Percentiles rank a stretch among this genome's conserved stretches.
Evolutionary conservation across 2,888 invertebrate genomes (phyloP).

Genomic region (Zaprionus lineosus): DNA sequence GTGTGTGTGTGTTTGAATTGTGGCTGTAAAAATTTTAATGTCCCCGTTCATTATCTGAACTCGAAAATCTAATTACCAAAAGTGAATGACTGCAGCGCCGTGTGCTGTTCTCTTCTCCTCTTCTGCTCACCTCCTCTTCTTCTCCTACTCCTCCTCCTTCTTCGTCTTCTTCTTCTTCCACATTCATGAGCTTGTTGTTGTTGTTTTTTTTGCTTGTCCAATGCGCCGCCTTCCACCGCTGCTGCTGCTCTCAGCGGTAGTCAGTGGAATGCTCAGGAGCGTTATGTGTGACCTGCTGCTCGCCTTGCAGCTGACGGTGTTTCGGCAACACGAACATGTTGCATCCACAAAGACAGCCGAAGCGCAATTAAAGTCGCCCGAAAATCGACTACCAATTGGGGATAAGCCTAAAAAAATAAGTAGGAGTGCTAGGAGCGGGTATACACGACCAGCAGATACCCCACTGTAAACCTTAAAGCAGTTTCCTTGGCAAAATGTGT

Average conservation of each 20-base stretch:
- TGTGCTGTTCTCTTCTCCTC: too few species aligned
- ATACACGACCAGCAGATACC: too few species aligned
- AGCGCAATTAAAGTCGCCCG: constrained; percentile 51
- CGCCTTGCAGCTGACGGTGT: constrained; percentile 56
- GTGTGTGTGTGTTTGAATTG: constrained; percentile 20
- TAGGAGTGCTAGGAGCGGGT: too few species aligned
- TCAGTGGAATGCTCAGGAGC: too few species aligned
- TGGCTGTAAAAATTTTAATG: constrained; percentile 78
- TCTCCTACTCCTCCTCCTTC: neutral
- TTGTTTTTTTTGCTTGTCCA: too few species aligned
- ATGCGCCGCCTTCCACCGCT: too few species aligned
- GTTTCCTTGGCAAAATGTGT: too few species aligned
- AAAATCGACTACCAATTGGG: constrained; percentile 27
- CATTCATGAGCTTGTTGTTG: too few species aligned
- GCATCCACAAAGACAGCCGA: constrained; percentile 4
- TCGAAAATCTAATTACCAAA: constrained; percentile 76
- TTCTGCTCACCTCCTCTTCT: neutral
- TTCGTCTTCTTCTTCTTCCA: too few species aligned
- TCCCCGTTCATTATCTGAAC: constrained; percentile 68
- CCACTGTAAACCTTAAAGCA: too few species aligned
- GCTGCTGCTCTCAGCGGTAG: too few species aligned
- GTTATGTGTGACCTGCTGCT: constrained; percentile 24
- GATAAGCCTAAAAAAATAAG: constrained; percentile 33
- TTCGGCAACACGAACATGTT: too few species aligned
- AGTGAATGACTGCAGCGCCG: constrained; percentile 63